Conservation (phyloP, 2,888 invertebrate species). For the Plagiodera versicolora region DNA sequence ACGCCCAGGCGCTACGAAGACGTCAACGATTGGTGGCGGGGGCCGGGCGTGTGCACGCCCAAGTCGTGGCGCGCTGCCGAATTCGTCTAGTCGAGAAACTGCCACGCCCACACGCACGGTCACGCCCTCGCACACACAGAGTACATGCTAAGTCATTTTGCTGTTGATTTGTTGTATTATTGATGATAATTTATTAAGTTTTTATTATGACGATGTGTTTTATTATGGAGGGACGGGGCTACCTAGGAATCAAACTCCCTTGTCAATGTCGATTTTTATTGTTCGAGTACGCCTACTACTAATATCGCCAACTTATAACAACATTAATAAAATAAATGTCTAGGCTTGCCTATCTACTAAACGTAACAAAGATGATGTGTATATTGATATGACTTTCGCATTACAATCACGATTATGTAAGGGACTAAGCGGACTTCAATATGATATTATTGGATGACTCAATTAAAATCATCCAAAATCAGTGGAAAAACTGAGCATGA, state of each 20-base stretch:
- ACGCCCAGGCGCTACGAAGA: slow-evolving; percentile 69
- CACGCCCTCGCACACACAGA: background rate
- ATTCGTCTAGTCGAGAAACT: slow-evolving; percentile 33
- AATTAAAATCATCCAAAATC: too few relatives aligned
- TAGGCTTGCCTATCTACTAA: slow-evolving; percentile 25
- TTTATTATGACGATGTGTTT: slow-evolving; percentile 35
- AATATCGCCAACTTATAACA: slow-evolving; percentile 27
- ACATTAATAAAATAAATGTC: slow-evolving; percentile 38
- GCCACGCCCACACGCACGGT: too few relatives aligned
- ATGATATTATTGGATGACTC: too few relatives aligned
- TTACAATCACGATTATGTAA: slow-evolving; percentile 16
- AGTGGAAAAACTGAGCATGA: too few relatives aligned
- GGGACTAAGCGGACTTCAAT: background rate
- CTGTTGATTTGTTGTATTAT: slow-evolving; percentile 41
- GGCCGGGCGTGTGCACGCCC: slow-evolving; percentile 75
- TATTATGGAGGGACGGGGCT: slow-evolving; percentile 4
- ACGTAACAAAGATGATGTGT: slow-evolving; percentile 35
- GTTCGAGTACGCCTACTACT: slow-evolving; percentile 16
- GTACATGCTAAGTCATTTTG: slow-evolving; percentile 29
- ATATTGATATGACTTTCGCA: slow-evolving; percentile 33
- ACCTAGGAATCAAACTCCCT: background rate
- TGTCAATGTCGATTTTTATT: background rate
- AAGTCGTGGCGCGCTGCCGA: slow-evolving; percentile 63
- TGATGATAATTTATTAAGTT: slow-evolving; percentile 43
- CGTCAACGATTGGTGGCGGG: slow-evolving; percentile 93